phyloP scores from a whole-genome alignment of 2,888 invertebrate genomes.

The Andrena fulva region DNA sequence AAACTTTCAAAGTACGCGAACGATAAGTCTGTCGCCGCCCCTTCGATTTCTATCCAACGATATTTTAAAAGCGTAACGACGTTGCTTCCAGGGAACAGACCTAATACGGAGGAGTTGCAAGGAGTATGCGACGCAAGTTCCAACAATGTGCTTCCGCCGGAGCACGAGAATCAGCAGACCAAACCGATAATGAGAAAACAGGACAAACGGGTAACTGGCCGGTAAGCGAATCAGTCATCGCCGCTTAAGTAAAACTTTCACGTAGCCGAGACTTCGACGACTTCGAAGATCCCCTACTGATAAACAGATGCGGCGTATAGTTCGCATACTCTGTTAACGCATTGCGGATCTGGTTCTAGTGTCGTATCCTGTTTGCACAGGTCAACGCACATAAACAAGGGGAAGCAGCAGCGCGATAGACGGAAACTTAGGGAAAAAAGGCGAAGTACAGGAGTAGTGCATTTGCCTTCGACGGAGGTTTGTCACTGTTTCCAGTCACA shows the following conservation, averaged over 20 bases:
- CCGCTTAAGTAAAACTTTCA: background rate
- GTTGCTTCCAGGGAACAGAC: slow-evolving; percentile 69
- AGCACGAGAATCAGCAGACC: slow-evolving; percentile 77
- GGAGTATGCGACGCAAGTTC: slow-evolving; percentile 77
- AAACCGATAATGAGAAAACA: slow-evolving; percentile 79
- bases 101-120: slow-evolving; percentile 76
- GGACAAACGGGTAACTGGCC: slow-evolving; percentile 77
- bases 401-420: slow-evolving; percentile 86
- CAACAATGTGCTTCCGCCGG: slow-evolving; percentile 73
- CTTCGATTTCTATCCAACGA: background rate
- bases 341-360: slow-evolving; percentile 75
- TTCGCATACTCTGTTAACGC: slow-evolving; percentile 63
- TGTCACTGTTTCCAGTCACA: slow-evolving; percentile 68
- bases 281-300: slow-evolving; percentile 42
- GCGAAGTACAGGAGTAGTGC: slow-evolving; percentile 87
- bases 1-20: slow-evolving; percentile 75
- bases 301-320: slow-evolving; percentile 51
- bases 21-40: background rate
- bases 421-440: slow-evolving; percentile 87
- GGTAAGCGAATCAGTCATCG: slow-evolving; percentile 67
- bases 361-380: slow-evolving; percentile 80
- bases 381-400: slow-evolving; percentile 86
- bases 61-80: background rate
- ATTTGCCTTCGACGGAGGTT: slow-evolving; percentile 87
- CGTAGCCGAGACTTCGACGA: background rate